phyloP scores from a whole-genome alignment of 30 jellyfish, hydroid and myxozoan species.

The Aurelia aurita region DNA sequence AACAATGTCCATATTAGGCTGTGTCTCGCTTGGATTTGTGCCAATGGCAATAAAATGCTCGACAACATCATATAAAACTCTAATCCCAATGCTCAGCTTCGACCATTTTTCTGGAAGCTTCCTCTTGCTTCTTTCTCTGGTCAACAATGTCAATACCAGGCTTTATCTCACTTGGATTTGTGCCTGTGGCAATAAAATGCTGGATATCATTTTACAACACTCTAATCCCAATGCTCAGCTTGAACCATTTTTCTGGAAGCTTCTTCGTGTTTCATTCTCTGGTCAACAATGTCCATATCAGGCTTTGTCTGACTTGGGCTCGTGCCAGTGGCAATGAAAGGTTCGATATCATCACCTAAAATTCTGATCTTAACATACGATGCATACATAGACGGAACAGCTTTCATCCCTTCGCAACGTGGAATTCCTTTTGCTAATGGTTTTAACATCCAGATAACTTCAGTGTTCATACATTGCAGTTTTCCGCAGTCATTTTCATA shows the following conservation, averaged over 20 bases:
- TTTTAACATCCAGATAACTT: conserved; percentile 45
- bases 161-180: too few relatives aligned
- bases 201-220: not conserved
- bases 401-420: conserved; percentile 38
- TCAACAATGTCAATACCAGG: conserved; percentile 14
- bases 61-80: conserved; percentile 3
- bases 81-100: conserved; percentile 41
- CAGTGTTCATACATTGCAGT: conserved; percentile 39
- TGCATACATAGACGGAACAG: conserved; percentile 43
- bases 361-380: conserved; percentile 30
- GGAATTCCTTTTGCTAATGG: conserved; percentile 53
- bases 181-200: too few relatives aligned
- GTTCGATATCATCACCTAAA: conserved; percentile 8
- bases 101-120: conserved; percentile 28
- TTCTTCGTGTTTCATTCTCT: conserved; percentile 24
- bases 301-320: not conserved
- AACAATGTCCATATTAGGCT: conserved; percentile 2
- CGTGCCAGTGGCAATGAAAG: not conserved
- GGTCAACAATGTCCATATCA: conserved; percentile 22
- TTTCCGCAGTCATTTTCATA: conserved; percentile 55
- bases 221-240: conserved; percentile 50
- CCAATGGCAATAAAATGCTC: not conserved
- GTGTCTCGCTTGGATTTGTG: not conserved
- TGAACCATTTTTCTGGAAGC: conserved; percentile 45
- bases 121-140: conserved; percentile 14